phyloP scores from a whole-genome alignment of 2,113 vertebrate species.

The Melospiza georgiana region DNA sequence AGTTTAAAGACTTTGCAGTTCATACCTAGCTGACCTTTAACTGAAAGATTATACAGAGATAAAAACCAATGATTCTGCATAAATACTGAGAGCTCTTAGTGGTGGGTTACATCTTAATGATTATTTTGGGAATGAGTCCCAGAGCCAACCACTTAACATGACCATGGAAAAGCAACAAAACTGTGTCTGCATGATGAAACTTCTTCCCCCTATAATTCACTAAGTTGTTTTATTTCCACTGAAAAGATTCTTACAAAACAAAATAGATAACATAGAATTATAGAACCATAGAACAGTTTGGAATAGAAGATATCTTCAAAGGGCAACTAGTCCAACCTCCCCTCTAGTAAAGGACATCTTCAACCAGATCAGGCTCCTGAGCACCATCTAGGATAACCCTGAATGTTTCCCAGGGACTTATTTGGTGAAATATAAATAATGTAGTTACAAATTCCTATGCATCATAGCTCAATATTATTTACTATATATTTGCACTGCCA shows the following conservation, averaged over 20 bases:
- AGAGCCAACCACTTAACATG: background rate
- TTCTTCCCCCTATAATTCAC: background rate
- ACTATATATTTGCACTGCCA: background rate
- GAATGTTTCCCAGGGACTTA: background rate
- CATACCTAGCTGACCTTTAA: background rate
- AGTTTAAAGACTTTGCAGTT: background rate
- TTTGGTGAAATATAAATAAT: background rate
- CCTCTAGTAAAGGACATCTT: background rate
- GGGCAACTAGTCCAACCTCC: background rate
- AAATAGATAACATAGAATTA: background rate
- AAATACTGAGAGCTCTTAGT: background rate
- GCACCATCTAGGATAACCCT: fast-evolving
- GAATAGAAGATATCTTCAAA: background rate
- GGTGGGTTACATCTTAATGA: background rate
- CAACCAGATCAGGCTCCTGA: background rate
- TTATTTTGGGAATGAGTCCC: background rate
- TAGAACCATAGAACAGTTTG: background rate
- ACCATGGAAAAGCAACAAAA: background rate
- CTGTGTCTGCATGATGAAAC: background rate
- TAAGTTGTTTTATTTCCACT: background rate
- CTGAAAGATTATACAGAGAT: background rate
- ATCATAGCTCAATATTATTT: background rate
- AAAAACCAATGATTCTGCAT: fast-evolving
- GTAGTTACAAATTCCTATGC: background rate
- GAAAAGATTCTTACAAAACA: background rate